phyloP scores from a whole-genome alignment of 2,797 vertebrate genomes.

The Sebastes matsubarae region DNA sequence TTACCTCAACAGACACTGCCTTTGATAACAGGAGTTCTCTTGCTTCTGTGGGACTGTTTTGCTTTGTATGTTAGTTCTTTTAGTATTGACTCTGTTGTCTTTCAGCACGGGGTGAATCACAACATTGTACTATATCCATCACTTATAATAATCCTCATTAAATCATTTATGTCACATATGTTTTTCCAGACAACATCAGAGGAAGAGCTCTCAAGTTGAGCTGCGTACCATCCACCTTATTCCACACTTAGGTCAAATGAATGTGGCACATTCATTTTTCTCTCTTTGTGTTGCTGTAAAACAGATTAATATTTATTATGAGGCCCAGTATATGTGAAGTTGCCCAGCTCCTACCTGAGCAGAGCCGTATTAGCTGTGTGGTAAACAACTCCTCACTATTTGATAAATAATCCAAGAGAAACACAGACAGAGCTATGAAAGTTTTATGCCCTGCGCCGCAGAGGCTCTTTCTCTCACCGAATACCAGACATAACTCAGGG shows the following conservation, averaged over 20 bases:
- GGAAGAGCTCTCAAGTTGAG: slow-evolving; percentile 2
- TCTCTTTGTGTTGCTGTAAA: slow-evolving; percentile 38
- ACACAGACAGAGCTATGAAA: slow-evolving; percentile 79
- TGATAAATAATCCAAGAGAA: slow-evolving; percentile 84
- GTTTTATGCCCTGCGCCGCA: slow-evolving; percentile 75
- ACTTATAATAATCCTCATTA: slow-evolving; percentile 31
- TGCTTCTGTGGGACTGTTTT: slow-evolving; percentile 3
- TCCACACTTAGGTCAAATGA: slow-evolving; percentile 53
- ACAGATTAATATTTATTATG: slow-evolving; percentile 68
- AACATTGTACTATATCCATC: background rate
- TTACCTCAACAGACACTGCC: slow-evolving; percentile 18
- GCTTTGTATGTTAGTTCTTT: background rate
- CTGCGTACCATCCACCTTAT: background rate
- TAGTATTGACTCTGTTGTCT: background rate
- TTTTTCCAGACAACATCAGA: slow-evolving; percentile 24
- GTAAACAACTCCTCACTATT: slow-evolving; percentile 79
- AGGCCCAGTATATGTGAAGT: slow-evolving; percentile 48
- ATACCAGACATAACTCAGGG: slow-evolving; percentile 60
- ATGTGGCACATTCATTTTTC: slow-evolving; percentile 42
- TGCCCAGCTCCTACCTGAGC: slow-evolving; percentile 62
- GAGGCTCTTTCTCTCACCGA: slow-evolving; percentile 53
- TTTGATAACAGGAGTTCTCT: slow-evolving; percentile 13
- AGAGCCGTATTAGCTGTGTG: slow-evolving; percentile 71
- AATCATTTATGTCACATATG: slow-evolving; percentile 49
- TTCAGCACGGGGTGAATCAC: background rate